These are phyloP conservation scores for Saccostrea echinata DNA, from an alignment of 1,140 invertebrate genomes.

Conservation along the genomic window DNA sequence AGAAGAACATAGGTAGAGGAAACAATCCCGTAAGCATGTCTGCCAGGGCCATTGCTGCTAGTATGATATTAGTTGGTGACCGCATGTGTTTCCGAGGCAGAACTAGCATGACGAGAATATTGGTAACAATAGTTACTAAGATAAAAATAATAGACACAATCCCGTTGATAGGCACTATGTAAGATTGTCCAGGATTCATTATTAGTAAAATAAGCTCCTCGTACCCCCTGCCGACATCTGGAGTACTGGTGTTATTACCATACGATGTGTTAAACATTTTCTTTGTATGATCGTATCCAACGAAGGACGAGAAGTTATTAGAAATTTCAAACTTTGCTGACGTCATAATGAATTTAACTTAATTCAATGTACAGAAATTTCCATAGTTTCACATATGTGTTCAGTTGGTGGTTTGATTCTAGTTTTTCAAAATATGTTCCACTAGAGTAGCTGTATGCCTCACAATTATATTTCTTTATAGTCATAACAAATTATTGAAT, in stretches of 20 bases:
- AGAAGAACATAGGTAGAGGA: constrained; percentile 91
- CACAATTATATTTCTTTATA: neutral
- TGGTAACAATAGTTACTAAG: constrained; percentile 92
- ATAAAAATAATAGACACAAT: constrained; percentile 92
- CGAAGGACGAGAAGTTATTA: neutral
- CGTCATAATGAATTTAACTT: neutral
- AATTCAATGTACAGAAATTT: neutral
- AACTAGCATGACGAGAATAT: constrained; percentile 91
- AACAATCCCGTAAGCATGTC: constrained; percentile 95
- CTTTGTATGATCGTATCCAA: neutral
- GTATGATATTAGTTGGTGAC: constrained; percentile 86
- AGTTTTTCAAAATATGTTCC: neutral
- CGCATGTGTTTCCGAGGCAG: constrained; percentile 84
- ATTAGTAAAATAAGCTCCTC: neutral
- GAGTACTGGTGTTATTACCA: neutral
- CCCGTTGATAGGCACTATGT: constrained; percentile 73
- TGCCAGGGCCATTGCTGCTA: constrained; percentile 92
- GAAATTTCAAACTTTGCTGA: constrained; percentile 21
- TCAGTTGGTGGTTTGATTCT: neutral
- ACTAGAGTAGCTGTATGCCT: neutral
- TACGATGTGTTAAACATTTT: neutral
- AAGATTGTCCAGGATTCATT: constrained; percentile 40
- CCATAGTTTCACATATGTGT: neutral
- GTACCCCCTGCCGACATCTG: neutral
- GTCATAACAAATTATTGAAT: neutral